Conservation (phyloP, 1,140 invertebrate genomes). For the Kradibia gibbosae region DNA sequence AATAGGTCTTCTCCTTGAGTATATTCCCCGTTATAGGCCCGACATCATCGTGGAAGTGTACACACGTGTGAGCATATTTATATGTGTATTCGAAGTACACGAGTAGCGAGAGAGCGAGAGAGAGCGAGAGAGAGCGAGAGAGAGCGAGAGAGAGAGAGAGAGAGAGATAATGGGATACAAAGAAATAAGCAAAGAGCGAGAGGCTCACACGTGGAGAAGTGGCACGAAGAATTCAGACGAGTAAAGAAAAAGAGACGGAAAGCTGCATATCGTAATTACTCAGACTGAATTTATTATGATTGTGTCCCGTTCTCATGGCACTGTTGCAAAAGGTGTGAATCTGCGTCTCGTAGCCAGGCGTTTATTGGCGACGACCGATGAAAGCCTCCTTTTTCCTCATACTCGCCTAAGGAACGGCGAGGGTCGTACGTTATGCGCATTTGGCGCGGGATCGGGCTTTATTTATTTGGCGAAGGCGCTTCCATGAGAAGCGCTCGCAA, state of each 20-base stretch:
- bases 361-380: not conserved
- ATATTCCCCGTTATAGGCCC: slow-evolving; percentile 42
- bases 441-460: not conserved
- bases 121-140: slow-evolving; percentile 25
- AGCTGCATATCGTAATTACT: slow-evolving; percentile 42
- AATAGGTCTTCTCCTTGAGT: slow-evolving; percentile 46
- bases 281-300: slow-evolving; percentile 49
- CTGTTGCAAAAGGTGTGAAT: slow-evolving; percentile 13
- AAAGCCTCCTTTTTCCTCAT: not conserved
- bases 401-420: not conserved
- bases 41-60: slow-evolving; percentile 2
- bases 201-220: not conserved
- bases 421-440: not conserved
- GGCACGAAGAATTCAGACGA: not conserved
- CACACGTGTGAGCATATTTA: not conserved
- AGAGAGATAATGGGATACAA: too few relatives aligned
- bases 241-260: not conserved
- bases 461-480: not conserved
- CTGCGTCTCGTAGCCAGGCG: not conserved
- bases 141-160: slow-evolving; percentile 9
- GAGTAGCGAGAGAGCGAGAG: not conserved
- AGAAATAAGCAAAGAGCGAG: slow-evolving; percentile 27
- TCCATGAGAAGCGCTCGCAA: not conserved
- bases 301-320: slow-evolving; percentile 31
- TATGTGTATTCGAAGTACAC: not conserved